Evolutionary conservation across 2,888 invertebrate genomes (phyloP).

Genomic region (Metellina segmentata): DNA sequence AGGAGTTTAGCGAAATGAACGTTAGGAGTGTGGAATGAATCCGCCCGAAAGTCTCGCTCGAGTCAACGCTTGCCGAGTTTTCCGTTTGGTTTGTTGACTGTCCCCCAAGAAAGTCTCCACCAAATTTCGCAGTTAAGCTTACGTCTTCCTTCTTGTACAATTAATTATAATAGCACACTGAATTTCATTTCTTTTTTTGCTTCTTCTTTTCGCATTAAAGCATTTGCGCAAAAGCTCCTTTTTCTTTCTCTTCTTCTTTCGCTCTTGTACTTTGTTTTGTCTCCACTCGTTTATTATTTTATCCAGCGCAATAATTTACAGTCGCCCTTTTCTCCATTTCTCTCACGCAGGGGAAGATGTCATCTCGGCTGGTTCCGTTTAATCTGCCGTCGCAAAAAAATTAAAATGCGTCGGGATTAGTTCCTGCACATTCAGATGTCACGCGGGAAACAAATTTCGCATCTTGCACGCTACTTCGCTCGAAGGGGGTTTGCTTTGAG

Average conservation of each 20-base stretch:
- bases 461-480: background rate
- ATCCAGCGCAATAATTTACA: constrained; percentile 40
- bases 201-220: constrained; percentile 46
- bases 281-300: constrained; percentile 42
- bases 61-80: too few species aligned
- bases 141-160: constrained; percentile 36
- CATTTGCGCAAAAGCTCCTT: constrained; percentile 57
- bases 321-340: constrained; percentile 33
- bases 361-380: constrained; percentile 24
- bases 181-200: constrained; percentile 46
- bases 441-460: too few species aligned
- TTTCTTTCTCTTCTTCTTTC: constrained; percentile 23
- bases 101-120: background rate
- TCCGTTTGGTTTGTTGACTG: background rate
- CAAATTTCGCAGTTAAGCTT: constrained; percentile 58
- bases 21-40: too few species aligned
- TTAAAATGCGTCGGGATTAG: constrained; percentile 4
- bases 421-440: too few species aligned
- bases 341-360: constrained; percentile 23
- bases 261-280: constrained; percentile 33
- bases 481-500: background rate
- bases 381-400: constrained; percentile 42
- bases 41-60: too few species aligned
- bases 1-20: too few species aligned
- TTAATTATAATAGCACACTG: constrained; percentile 66